Conservation (phyloP, 2,113 vertebrate genomes). For the Bucco capensis region DNA sequence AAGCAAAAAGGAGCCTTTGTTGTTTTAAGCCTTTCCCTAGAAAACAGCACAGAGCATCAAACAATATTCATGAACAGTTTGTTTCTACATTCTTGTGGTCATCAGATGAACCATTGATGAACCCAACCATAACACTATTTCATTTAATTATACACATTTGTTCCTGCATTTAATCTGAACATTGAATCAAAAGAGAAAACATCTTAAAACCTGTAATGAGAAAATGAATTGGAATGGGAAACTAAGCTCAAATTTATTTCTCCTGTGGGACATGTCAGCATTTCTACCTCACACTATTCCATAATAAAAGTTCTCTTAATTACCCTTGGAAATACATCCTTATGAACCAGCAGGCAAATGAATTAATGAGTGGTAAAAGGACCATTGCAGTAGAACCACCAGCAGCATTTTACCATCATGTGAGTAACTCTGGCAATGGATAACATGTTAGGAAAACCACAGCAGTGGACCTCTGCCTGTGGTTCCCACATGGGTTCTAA, state of each 20-base stretch:
- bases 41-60: neutral
- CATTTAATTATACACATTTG: neutral
- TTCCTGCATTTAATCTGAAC: neutral
- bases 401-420: neutral
- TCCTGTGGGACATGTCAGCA: neutral
- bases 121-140: neutral
- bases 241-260: neutral
- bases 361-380: neutral
- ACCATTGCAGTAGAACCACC: neutral
- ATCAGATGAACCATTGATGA: neutral
- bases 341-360: neutral
- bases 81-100: neutral
- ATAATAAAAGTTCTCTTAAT: neutral
- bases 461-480: neutral
- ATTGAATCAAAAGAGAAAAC: neutral
- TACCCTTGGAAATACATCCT: neutral
- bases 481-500: neutral
- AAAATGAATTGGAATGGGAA: conserved; percentile 17
- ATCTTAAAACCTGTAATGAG: neutral
- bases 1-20: neutral
- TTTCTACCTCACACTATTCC: neutral
- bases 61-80: neutral
- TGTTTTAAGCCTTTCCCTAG: neutral
- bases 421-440: neutral
- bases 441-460: neutral